phyloP scores from a whole-genome alignment of 2,888 invertebrate genomes.

The Sericinus montela region DNA sequence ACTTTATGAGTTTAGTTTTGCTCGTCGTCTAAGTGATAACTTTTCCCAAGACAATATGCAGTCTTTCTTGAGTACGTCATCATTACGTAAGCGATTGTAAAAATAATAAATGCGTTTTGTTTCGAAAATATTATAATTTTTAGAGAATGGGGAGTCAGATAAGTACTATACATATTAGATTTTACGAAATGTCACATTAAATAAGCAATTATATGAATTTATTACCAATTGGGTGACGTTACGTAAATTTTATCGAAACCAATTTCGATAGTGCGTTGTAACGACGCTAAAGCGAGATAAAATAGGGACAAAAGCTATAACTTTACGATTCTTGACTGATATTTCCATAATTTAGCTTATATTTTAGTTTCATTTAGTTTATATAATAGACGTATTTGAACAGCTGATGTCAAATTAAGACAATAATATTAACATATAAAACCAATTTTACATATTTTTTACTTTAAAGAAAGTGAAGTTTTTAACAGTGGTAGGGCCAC shows the following conservation, averaged over 20 bases:
- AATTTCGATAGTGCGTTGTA: slow-evolving; percentile 68
- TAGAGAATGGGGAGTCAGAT: slow-evolving; percentile 16
- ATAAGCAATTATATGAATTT: slow-evolving; percentile 64
- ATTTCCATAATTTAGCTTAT: slow-evolving; percentile 64
- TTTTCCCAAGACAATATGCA: slow-evolving; percentile 31
- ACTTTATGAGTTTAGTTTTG: slow-evolving; percentile 70
- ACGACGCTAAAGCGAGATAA: slow-evolving; percentile 56
- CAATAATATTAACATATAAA: slow-evolving; percentile 7
- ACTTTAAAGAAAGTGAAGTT: too few relatives aligned
- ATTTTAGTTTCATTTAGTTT: slow-evolving; percentile 39
- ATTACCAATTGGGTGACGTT: slow-evolving; percentile 55
- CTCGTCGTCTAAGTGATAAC: slow-evolving; percentile 49
- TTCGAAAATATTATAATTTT: slow-evolving; percentile 23
- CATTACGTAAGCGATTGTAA: slow-evolving; percentile 31
- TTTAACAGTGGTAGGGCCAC: too few relatives aligned
- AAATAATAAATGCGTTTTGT: slow-evolving; percentile 9
- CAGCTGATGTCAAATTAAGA: slow-evolving; percentile 15
- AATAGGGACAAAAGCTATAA: slow-evolving; percentile 58
- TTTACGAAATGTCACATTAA: slow-evolving; percentile 50
- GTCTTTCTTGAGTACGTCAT: slow-evolving; percentile 35
- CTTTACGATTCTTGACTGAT: slow-evolving; percentile 57
- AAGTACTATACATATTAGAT: slow-evolving; percentile 32
- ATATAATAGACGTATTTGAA: slow-evolving; percentile 24
- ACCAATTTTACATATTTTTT: background rate
- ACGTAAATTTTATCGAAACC: slow-evolving; percentile 66